Percentiles rank a stretch among this genome's conserved stretches.
These are phyloP conservation scores for Acanthurus leucopareius DNA, from an alignment of 2,797 vertebrate genomes.

Conservation along the genomic window DNA sequence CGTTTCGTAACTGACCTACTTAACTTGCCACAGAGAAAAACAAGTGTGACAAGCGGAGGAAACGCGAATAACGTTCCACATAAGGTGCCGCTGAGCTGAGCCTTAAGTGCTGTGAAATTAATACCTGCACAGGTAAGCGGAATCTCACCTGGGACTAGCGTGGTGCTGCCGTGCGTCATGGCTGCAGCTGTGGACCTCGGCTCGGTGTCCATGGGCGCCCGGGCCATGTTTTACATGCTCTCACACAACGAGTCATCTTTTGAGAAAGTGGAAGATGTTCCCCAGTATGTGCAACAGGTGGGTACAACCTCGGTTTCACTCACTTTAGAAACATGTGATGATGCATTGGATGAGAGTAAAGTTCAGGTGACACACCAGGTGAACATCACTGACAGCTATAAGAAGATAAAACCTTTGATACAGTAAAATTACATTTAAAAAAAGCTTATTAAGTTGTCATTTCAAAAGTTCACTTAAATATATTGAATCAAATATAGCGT, in stretches of 20 bases:
- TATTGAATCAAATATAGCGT: neutral
- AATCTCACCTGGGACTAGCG: neutral
- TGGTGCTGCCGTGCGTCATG: conserved; percentile 37
- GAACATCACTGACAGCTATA: neutral
- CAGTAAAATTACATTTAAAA: no score
- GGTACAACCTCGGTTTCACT: conserved; percentile 46
- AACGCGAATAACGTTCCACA: accelerated
- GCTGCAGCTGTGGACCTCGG: conserved; percentile 32
- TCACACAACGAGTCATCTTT: conserved; percentile 90
- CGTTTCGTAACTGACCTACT: conserved; percentile 43
- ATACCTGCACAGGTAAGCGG: conserved; percentile 60
- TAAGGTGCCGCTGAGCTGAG: no score
- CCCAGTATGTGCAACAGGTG: conserved; percentile 92
- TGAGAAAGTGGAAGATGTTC: conserved; percentile 87
- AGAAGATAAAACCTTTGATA: accelerated
- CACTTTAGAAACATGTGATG: neutral
- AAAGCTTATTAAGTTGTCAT: neutral
- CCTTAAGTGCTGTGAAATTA: neutral
- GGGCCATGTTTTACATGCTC: conserved; percentile 88
- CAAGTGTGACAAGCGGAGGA: neutral
- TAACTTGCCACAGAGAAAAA: conserved; percentile 1
- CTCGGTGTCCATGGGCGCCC: conserved; percentile 78
- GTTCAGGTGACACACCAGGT: neutral
- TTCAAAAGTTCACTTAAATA: neutral
- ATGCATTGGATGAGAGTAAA: neutral